A percentile compares a stretch with the other conserved stretches of the same genome.
These are phyloP conservation scores for Brachylomia viminalis DNA, from an alignment of 2,888 invertebrate species.

Conservation along the genomic window DNA sequence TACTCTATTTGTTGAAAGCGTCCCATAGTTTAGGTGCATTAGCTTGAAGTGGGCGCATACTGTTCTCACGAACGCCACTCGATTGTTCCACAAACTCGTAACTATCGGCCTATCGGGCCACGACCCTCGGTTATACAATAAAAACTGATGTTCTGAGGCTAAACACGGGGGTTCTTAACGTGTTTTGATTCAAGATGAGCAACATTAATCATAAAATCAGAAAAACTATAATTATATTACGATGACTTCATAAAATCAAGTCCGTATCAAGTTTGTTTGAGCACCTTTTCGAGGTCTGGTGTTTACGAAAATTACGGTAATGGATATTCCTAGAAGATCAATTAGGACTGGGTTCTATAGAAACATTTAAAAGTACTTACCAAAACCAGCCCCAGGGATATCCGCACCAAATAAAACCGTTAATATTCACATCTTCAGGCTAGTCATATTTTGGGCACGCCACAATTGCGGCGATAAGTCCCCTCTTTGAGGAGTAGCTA, in stretches of 20 bases:
- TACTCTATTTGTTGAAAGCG: slow-evolving; percentile 70
- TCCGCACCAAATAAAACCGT: background rate
- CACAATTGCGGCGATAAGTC: no score
- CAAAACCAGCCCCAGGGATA: background rate
- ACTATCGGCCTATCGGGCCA: slow-evolving; percentile 86
- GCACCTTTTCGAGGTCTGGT: slow-evolving; percentile 24
- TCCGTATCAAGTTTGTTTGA: slow-evolving; percentile 36
- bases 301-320: slow-evolving; percentile 34
- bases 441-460: no score
- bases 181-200: slow-evolving; percentile 56
- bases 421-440: background rate
- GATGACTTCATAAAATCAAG: slow-evolving; percentile 60
- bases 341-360: background rate
- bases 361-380: slow-evolving; percentile 8
- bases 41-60: slow-evolving; percentile 74
- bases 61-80: slow-evolving; percentile 86
- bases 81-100: slow-evolving; percentile 86
- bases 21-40: slow-evolving; percentile 72
- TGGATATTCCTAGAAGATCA: slow-evolving; percentile 16
- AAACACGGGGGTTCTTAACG: slow-evolving; percentile 66
- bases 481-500: no score
- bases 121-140: slow-evolving; percentile 81
- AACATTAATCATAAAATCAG: slow-evolving; percentile 62
- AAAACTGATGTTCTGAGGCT: slow-evolving; percentile 75
- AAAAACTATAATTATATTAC: slow-evolving; percentile 60